Evolutionary conservation across 2,888 invertebrate genomes (phyloP).

Genomic region (Cosmia pyralina): DNA sequence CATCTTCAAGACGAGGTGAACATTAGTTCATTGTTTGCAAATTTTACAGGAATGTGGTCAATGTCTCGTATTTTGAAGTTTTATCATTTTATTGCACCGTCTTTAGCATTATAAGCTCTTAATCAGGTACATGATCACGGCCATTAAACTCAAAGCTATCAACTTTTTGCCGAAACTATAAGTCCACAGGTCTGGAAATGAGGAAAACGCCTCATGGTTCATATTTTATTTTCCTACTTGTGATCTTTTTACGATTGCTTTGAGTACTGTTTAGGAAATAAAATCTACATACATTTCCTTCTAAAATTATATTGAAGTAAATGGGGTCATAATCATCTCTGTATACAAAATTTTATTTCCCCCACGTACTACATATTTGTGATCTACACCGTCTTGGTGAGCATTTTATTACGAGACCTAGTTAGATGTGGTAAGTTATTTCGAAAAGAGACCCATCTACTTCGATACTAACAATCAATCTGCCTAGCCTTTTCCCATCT

Average conservation of each 20-base stretch:
- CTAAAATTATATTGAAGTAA: constrained; percentile 13
- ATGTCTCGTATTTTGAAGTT: constrained; percentile 48
- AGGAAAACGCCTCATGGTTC: constrained; percentile 39
- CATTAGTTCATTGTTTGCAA: constrained; percentile 64
- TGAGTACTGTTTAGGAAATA: constrained; percentile 22
- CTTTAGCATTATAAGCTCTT: constrained; percentile 51
- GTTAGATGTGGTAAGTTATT: background rate
- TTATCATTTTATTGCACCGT: constrained; percentile 44
- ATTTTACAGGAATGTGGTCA: constrained; percentile 56
- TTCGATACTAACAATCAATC: background rate
- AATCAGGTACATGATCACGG: constrained; percentile 51
- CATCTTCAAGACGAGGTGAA: constrained; percentile 50
- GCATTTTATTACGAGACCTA: background rate
- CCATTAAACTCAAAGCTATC: constrained; percentile 45
- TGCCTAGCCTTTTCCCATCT: too few relatives aligned
- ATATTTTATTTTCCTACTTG: constrained; percentile 32
- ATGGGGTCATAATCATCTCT: constrained; percentile 17
- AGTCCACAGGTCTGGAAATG: constrained; percentile 17
- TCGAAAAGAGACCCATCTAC: background rate
- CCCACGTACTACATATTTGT: constrained; percentile 20
- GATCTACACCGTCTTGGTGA: background rate
- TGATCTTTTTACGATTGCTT: constrained; percentile 46
- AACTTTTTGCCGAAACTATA: constrained; percentile 42
- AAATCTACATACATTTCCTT: constrained; percentile 31
- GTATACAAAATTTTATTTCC: constrained; percentile 23